Conservation (phyloP, 2,888 invertebrate genomes). For the Ecliptopera silaceata region DNA sequence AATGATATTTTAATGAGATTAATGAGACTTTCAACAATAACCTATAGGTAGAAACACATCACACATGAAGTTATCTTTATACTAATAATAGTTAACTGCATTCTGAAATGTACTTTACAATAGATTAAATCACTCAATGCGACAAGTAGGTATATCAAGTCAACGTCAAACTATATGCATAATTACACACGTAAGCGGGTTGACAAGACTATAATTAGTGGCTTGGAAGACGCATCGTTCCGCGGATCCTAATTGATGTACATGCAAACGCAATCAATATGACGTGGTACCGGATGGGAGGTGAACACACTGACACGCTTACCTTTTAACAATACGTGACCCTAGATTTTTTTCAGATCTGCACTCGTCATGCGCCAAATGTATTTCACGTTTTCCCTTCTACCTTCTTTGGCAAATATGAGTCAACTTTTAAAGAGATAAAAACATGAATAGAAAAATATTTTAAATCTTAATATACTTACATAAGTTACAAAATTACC, state of each 20-base stretch:
- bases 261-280: conserved; percentile 82
- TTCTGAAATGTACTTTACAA: background rate
- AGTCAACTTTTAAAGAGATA: background rate
- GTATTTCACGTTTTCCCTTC: too few relatives aligned
- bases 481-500: background rate
- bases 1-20: too few relatives aligned
- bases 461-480: too few relatives aligned
- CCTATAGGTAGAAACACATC: background rate
- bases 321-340: conserved; percentile 7
- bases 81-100: too few relatives aligned
- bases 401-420: too few relatives aligned
- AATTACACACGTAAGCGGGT: conserved; percentile 56
- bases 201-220: conserved; percentile 79
- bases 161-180: conserved; percentile 62
- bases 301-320: conserved; percentile 47
- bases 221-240: conserved; percentile 74
- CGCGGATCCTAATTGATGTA: conserved; percentile 79
- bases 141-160: conserved; percentile 46
- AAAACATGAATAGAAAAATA: background rate
- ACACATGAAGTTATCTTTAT: too few relatives aligned
- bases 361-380: too few relatives aligned
- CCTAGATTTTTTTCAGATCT: background rate
- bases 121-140: conserved; percentile 18
- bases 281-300: conserved; percentile 68
- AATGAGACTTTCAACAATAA: too few relatives aligned